These are phyloP conservation scores for Pristionchus japonicus DNA, from an alignment of 2,888 invertebrate species.

Conservation along the genomic window DNA sequence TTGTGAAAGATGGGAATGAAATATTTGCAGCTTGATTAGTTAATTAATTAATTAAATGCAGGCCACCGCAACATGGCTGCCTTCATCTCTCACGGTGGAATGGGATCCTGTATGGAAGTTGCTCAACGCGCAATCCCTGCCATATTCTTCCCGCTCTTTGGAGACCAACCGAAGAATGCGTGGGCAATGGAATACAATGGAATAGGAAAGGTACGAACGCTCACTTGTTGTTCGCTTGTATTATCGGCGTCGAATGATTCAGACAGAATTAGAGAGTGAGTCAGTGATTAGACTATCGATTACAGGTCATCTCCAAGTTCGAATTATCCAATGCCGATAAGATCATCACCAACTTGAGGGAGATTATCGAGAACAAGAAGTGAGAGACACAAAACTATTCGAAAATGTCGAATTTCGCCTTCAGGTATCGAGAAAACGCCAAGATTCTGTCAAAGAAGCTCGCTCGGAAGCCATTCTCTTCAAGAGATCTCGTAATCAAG, in stretches of 20 bases:
- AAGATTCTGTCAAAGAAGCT: background rate
- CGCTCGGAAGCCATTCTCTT: background rate
- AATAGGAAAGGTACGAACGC: background rate
- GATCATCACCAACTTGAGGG: background rate
- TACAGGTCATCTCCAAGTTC: slow-evolving; percentile 17
- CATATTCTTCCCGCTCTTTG: background rate
- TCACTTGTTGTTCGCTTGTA: background rate
- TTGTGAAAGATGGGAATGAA: too few species aligned
- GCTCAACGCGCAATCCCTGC: background rate
- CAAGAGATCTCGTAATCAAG: slow-evolving; percentile 13
- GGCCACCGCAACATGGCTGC: background rate
- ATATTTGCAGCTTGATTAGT: too few species aligned
- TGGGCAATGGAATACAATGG: slow-evolving; percentile 26
- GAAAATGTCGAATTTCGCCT: too few species aligned
- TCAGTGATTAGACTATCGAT: too few species aligned
- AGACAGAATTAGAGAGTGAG: too few species aligned
- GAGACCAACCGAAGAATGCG: slow-evolving; percentile 8
- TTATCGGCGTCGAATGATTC: too few species aligned
- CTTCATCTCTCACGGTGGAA: slow-evolving; percentile 29
- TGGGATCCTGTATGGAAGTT: slow-evolving; percentile 24
- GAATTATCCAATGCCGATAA: background rate
- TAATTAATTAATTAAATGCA: background rate
- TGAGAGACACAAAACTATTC: background rate
- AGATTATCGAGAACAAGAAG: slow-evolving; percentile 15
- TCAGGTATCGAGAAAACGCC: background rate